Conservation (phyloP, 2,797 vertebrate species). For the Onychomys leucogaster region DNA sequence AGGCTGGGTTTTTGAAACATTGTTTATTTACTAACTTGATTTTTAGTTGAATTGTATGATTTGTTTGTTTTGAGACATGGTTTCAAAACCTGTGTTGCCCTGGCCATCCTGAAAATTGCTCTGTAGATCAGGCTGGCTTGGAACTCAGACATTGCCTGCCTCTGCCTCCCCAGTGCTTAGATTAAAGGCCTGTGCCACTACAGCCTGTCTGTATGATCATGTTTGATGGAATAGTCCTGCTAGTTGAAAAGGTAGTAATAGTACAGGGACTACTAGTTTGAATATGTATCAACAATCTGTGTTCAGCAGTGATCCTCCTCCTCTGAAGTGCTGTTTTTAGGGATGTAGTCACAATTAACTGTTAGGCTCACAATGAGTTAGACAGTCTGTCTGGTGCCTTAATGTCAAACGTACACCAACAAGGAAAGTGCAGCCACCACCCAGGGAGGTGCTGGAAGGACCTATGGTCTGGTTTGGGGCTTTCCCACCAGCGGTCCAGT, state of each 20-base stretch:
- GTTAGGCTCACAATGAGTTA: background rate
- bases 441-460: background rate
- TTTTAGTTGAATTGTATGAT: background rate
- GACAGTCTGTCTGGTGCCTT: background rate
- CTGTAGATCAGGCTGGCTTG: background rate
- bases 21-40: background rate
- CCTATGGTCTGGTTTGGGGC: background rate
- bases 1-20: background rate
- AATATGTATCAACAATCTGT: background rate
- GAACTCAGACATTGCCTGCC: background rate
- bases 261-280: background rate
- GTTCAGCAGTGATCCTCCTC: background rate
- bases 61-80: background rate
- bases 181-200: background rate
- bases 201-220: background rate
- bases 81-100: background rate
- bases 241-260: background rate
- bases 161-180: background rate
- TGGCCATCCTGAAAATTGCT: background rate
- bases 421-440: background rate
- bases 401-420: background rate
- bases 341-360: background rate
- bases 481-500: background rate
- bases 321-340: constrained; percentile 12
- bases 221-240: background rate